Evolutionary conservation across 1,140 invertebrate genomes (phyloP).

Genomic region (Sinonovacula constricta): DNA sequence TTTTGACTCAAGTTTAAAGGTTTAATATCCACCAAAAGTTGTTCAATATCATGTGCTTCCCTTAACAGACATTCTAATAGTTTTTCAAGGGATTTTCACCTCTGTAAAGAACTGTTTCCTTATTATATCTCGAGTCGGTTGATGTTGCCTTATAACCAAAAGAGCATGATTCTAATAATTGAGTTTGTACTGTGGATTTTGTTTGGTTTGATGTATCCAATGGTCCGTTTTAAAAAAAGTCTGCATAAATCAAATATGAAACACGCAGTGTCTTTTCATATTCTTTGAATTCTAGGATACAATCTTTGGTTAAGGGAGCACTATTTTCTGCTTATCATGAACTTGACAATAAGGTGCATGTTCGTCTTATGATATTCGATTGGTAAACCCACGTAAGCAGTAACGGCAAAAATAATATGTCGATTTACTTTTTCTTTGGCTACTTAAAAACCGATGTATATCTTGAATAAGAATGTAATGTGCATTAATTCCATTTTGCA

Average conservation of each 20-base stretch:
- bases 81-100: neutral
- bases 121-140: neutral
- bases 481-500: too few species aligned
- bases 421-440: too few species aligned
- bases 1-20: conserved; percentile 19
- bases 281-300: neutral
- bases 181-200: conserved; percentile 16
- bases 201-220: neutral
- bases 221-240: neutral
- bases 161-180: conserved; percentile 37
- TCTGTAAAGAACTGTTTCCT: conserved; percentile 10
- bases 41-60: conserved; percentile 10
- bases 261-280: neutral
- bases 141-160: conserved; percentile 25
- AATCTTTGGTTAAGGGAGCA: conserved; percentile 8
- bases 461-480: too few species aligned
- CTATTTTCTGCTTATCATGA: neutral
- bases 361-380: too few species aligned
- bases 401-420: too few species aligned
- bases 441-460: too few species aligned
- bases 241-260: neutral
- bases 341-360: conserved; percentile 13
- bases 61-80: conserved; percentile 18
- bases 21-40: conserved; percentile 26
- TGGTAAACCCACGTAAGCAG: too few species aligned